Percentiles rank a stretch among this genome's conserved stretches.
Evolutionary conservation across 2,888 invertebrate genomes (phyloP).

Genomic region (Pandemis heparana): DNA sequence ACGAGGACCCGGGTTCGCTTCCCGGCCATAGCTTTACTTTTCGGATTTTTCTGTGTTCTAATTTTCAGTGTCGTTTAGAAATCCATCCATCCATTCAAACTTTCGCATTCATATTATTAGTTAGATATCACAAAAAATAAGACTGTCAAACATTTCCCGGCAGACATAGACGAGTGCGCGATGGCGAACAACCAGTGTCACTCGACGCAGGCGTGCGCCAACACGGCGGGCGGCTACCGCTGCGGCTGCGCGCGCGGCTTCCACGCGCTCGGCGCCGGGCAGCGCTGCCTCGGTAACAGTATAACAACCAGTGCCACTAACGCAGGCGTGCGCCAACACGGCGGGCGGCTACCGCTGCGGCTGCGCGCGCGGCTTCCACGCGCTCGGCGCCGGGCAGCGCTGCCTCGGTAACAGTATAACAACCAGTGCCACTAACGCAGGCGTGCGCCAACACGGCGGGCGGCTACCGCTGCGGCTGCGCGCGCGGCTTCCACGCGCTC

Average conservation of each 20-base stretch:
- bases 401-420: conserved; percentile 74
- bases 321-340: conserved; percentile 85
- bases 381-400: conserved; percentile 74
- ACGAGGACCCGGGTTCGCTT: too few species aligned
- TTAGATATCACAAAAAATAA: too few species aligned
- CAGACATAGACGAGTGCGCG: conserved; percentile 88
- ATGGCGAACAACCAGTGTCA: conserved; percentile 80
- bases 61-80: too few species aligned
- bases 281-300: conserved; percentile 74
- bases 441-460: conserved; percentile 86
- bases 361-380: conserved; percentile 83
- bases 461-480: conserved; percentile 86
- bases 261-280: conserved; percentile 74
- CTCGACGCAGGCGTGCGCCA: conserved; percentile 84
- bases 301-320: conserved; percentile 82
- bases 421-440: conserved; percentile 84
- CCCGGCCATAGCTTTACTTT: too few species aligned
- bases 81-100: too few species aligned
- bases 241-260: conserved; percentile 87
- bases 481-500: conserved; percentile 80
- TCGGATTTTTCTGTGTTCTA: too few species aligned
- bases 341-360: conserved; percentile 86
- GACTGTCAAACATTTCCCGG: too few species aligned
- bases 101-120: too few species aligned
- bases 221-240: conserved; percentile 85